Evolutionary conservation across 2,797 vertebrate genomes (phyloP), one percentile per base, ranked within the genome.

Genomic region (Bovichtus diacanthus): DNA sequence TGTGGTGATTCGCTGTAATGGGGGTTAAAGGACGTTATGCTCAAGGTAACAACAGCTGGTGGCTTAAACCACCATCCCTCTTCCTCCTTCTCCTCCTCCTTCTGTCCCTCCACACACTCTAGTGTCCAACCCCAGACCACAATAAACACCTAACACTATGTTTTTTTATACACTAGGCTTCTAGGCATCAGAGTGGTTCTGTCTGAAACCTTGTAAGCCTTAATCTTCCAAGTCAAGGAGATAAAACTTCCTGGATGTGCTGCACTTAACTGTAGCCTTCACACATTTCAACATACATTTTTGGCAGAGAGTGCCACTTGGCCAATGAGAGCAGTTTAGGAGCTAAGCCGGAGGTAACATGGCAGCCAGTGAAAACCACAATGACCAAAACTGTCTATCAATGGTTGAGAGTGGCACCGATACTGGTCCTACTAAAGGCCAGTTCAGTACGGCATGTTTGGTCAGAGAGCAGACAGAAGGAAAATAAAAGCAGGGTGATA

Each of bases 21-120:
- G 85, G 87, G 89, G 88, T 89, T 91, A 90, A 91, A 89, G 90
- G 87, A 90, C 88, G 86, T 89, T 92, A 86, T 90, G 84, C 91
- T 93, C 88, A 94, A 95, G 94, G 94, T 95, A 95, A 94, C 93
- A 91, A 90, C 87, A 92, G 92, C 93, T 92, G 89, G 90, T 88
- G 87, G 91, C 87, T 89, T 85, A 92, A 89, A 93, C 91, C 86
- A 29, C 85, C 72, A 87, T 76, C 89, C 92, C 93, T 90, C 93
- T 93, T 94, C 92, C 91, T 92, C 90, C 88, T 90, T 78, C 91
- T 90, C 82, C 70, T 89, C 38, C 85, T 76, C 72, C 73, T 60
- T 80, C 81, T 88, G 76, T 90, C 74, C 83, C 74, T 91, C 81
- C 87, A 82, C 91, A 90, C 90, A 87, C 88, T 88, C 60, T 81